Conservation (phyloP, 1,140 invertebrate genomes). For the Cydia splendana region DNA sequence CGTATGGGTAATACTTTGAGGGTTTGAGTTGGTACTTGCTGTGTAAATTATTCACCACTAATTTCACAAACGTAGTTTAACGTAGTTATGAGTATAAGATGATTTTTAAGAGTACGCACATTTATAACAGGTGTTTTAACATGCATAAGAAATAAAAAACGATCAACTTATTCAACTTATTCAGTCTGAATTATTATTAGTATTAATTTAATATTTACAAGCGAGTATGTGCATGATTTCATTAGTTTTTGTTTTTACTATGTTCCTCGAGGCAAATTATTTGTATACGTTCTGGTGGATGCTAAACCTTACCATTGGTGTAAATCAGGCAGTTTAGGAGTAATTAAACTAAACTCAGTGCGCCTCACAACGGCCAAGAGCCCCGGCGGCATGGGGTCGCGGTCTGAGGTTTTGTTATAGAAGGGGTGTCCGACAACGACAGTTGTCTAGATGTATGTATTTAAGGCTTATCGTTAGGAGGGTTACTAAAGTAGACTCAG, state of each 20-base stretch:
- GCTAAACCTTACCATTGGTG: background rate
- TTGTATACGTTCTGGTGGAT: background rate
- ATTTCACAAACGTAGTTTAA: too few relatives aligned
- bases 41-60: too few relatives aligned
- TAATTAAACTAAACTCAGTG: constrained; percentile 14
- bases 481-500: background rate
- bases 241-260: too few relatives aligned
- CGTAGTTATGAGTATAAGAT: too few relatives aligned
- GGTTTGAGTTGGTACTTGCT: background rate
- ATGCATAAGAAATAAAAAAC: too few relatives aligned
- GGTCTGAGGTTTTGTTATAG: constrained; percentile 1
- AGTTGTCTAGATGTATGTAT: background rate
- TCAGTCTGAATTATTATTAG: too few relatives aligned
- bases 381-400: background rate
- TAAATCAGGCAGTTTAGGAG: background rate
- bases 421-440: background rate
- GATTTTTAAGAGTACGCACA: too few relatives aligned
- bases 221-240: too few relatives aligned
- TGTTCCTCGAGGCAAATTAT: too few relatives aligned
- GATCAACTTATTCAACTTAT: too few relatives aligned
- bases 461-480: background rate
- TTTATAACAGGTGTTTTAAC: too few relatives aligned
- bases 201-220: too few relatives aligned
- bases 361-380: background rate
- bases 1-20: background rate